These are phyloP conservation scores for Tyrannus savana DNA, from an alignment of 2,113 vertebrate genomes.

Conservation along the genomic window DNA sequence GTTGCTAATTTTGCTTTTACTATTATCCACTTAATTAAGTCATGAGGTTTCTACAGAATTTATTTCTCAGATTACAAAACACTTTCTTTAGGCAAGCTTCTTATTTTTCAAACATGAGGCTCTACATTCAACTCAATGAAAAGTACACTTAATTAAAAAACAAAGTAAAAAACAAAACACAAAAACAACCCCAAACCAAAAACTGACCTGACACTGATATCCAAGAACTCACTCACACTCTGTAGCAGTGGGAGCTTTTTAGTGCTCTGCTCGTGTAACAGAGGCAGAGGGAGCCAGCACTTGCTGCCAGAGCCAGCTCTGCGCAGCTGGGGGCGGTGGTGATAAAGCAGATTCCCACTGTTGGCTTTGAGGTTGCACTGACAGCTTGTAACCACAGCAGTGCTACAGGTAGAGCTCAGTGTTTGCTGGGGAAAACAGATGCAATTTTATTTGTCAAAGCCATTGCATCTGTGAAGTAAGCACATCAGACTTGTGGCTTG, in stretches of 20 bases:
- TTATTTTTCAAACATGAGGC: background rate
- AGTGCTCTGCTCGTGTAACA: accelerated
- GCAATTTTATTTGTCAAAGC: background rate
- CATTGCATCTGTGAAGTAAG: background rate
- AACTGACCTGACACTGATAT: accelerated
- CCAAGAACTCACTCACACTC: background rate
- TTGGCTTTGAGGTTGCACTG: background rate
- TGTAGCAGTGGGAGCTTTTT: background rate
- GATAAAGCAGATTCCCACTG: accelerated
- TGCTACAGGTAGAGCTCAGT: background rate
- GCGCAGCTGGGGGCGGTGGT: background rate
- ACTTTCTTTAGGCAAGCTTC: background rate
- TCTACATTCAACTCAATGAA: background rate
- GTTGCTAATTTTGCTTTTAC: constrained; percentile 54
- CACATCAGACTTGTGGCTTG: background rate
- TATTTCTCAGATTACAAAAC: background rate
- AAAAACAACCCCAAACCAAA: background rate
- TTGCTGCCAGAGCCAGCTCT: background rate
- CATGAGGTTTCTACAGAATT: background rate
- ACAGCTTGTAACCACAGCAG: background rate
- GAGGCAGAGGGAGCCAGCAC: accelerated
- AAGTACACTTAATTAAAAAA: background rate
- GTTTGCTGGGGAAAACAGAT: background rate
- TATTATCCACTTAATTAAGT: background rate
- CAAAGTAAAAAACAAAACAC: background rate